Evolutionary conservation across 2,797 vertebrate species (phyloP), one percentile per base, ranked within the genome.

Genomic region (Malacoctenus gilli): DNA sequence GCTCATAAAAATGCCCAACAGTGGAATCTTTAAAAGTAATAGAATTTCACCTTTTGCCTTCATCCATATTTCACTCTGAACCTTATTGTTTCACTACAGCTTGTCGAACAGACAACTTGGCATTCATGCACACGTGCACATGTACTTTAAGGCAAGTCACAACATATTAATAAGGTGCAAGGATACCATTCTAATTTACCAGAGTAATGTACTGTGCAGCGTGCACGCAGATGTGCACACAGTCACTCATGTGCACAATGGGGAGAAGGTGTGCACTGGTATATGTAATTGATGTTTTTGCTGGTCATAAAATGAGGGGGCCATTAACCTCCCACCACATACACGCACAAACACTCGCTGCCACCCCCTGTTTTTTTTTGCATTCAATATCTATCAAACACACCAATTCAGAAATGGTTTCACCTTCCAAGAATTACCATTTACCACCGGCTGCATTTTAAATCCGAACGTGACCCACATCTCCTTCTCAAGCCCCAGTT

Each of bases 271-370:
- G 75, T 56, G 73, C 61, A 81, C 43, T 68, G 40, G 34, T 51
- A 62, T 72, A 65, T 74, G 73, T 84, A 82, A 79, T 77, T 77
- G 52, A 78, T 79, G 64, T 67, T 75, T 77, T 68, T 72, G 20
- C 30, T 11, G 38, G 49, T 61, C 52, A 68, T 77, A 75, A 76
- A 75, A 30, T 50, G 25, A 68, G 44, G 41, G n/a, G 62, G 55
- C 42, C 18, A 68, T 68, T 21, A 53, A 40, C 25, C 22, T 2
- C 20, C 18, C 25, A 10, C 12, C 22, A 18, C 18, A 16, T 21
- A 36, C 36, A n/a, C 14, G 19, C 41, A 36, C 35, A 28, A 36
- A 14, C 15, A 40, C 51, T 25, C 30, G 20, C 20, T 15, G 11
- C 9, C 4, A 23, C 11, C 15, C 22, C 16, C 4, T 13, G n/a